Evolutionary conservation across 2,797 vertebrate genomes (phyloP), one percentile per base, ranked within the genome.

Genomic region (Cyclura pinguis): DNA sequence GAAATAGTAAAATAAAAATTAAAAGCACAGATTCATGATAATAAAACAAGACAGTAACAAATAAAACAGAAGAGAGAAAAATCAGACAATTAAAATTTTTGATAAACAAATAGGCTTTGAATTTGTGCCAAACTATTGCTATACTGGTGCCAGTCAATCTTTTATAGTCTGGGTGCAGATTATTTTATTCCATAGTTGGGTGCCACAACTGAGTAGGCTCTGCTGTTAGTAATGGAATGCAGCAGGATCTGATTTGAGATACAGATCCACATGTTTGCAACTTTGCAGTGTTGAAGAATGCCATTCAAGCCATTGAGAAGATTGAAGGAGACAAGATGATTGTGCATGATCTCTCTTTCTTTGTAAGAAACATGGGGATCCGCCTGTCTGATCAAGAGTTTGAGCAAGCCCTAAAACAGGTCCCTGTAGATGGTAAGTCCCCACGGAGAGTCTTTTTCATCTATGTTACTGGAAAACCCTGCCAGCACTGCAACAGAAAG

Each of bases 351-450:
- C 22, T 93, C 16, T 77, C 86, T 76, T 12, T 42, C 52, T 72
- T 91, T 57, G 27, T 90, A 85, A 88, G 80, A 57, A 83, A 86
- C 50, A 73, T 94, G 85, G 92, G 85, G 16, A 85, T 94, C 90
- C 62, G 7, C 52, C 2, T 92, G 27, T 84, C 92, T 7, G 88
- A 94, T 3, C 80, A 87, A 62, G 93, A 91, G 22, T 57, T 94
- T 47, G 55, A 92, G 69, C 35, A 93, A 38, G 6, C 91, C 14
- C 5, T 90, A 24, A 20, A 82, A 89, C 29, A 73, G 10, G 27
- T 89, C 80, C 55, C 86, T 77, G 88, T 88, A 87, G 92, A 95
- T 69, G 78, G 94, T 96, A 88, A 91, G 92, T 59, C 42, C 8
- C 6, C 4, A 12, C 12, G 35, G 24, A 77, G 18, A 77, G 1